Base-by-base conservation (phyloP, 2,888 invertebrate genomes). In the Eupithecia dodoneata region DNA sequence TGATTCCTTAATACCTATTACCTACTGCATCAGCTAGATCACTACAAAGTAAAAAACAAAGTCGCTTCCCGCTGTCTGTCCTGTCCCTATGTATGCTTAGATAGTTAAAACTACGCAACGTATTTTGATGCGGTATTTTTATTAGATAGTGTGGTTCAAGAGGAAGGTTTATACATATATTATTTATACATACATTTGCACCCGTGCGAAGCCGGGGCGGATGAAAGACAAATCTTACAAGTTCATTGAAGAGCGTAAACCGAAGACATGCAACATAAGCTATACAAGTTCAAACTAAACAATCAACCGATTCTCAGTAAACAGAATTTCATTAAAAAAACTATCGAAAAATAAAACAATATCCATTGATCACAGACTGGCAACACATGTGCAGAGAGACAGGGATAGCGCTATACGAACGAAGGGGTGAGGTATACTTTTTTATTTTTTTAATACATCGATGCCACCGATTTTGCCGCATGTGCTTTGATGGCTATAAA, bases 391-490 rank as follows among this genome's bases (percentile, higher is more conserved):
- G 90, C 73, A 18, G 45, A 30, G 47, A 72, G 87, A 91, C 52
- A 71, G 87, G 75, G 91, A 92, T 82, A 72, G 77, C 63, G 86
- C 83, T 84, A 86, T 89, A 84, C 83, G 78, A 55, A 9, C 4
- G 85, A 91, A 49, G 55, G 88, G 71, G 90, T 88, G 3, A 81
- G 80, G 0, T 78, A 78, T 79, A 72, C 82, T 85, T 84, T 87
- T 87, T 87, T 87, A 85, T 87, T 86, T 87, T 87, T 85, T 86
- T 78, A 52, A 73, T 45, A 77, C 86, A 84, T 84, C 82, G 85
- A 84, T 86, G 86, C 89, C 91, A 90, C 89, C 91, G 93, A 92
- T 93, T 92, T 59, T 78, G 89, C 91, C 93, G 92, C 90, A 91
- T 93, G 92, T 79, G 79, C 80, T 85, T 85, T 84, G 86, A 88